A percentile compares a stretch with the other conserved stretches of the same genome.
Evolutionary conservation across 2,797 vertebrate species (phyloP).

Genomic region (Silurus lanzhouensis): DNA sequence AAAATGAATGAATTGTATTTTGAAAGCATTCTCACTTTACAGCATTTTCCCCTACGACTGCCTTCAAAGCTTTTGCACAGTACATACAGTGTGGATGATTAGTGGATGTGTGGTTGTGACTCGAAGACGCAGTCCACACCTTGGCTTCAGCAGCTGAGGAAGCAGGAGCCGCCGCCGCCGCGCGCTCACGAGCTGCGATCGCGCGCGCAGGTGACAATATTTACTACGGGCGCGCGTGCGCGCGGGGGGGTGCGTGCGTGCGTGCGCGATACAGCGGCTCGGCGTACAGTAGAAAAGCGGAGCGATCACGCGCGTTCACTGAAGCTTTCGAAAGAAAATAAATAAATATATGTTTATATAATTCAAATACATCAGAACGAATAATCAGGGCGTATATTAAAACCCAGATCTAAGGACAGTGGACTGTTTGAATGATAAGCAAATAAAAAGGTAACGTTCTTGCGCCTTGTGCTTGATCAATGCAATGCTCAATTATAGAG

Average conservation of each 20-base stretch:
- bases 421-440: neutral
- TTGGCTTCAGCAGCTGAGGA: neutral
- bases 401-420: neutral
- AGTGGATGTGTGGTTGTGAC: neutral
- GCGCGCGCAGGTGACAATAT: constrained; percentile 10
- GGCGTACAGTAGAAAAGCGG: too few species aligned
- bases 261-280: too few species aligned
- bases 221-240: neutral
- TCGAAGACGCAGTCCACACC: neutral
- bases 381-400: neutral
- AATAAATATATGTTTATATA: too few species aligned
- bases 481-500: neutral
- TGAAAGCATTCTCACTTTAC: too few species aligned
- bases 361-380: neutral
- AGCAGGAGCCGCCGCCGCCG: too few species aligned
- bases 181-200: neutral
- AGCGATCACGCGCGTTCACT: too few species aligned
- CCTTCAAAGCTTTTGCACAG: too few species aligned
- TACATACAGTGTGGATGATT: too few species aligned
- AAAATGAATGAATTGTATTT: too few species aligned
- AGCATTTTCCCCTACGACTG: too few species aligned
- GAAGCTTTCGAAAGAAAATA: too few species aligned
- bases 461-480: neutral
- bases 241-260: too few species aligned
- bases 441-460: neutral